Conservation (phyloP, 2,888 invertebrate species). For the Sympetrum striolatum region DNA sequence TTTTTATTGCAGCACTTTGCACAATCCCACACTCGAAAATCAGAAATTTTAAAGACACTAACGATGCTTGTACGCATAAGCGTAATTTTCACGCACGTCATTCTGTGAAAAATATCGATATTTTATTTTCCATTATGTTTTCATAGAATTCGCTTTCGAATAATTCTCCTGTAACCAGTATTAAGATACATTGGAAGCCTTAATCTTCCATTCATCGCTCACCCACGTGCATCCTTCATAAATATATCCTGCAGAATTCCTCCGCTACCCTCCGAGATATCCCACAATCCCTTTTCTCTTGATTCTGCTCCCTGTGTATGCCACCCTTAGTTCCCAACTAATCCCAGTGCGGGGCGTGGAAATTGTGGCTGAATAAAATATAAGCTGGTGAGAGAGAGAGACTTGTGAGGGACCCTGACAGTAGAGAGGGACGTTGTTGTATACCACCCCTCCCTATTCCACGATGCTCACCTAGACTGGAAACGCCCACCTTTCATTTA, state of each 20-base stretch:
- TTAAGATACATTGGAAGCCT: not conserved
- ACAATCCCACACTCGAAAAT: no score
- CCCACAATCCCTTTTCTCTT: not conserved
- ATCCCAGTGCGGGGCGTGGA: not conserved
- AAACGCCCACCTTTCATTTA: not conserved
- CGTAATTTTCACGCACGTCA: no score
- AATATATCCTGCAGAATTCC: not conserved
- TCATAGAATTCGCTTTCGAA: no score
- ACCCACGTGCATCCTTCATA: not conserved
- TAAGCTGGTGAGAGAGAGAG: not conserved
- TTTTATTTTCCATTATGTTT: no score
- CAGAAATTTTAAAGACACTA: no score
- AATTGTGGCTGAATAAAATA: slow-evolving; percentile 42
- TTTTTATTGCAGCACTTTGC: no score
- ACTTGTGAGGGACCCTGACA: not conserved
- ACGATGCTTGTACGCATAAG: no score
- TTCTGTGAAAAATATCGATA: no score
- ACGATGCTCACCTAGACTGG: not conserved
- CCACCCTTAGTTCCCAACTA: not conserved
- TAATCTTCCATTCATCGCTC: not conserved
- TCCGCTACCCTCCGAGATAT: not conserved
- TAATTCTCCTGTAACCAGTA: no score
- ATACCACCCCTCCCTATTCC: not conserved
- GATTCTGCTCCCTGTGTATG: not conserved
- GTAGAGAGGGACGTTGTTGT: not conserved